A percentile compares a stretch with the other conserved stretches of the same genome.
Evolutionary conservation across 2,888 invertebrate species (phyloP).

Genomic region (Mactromeris polynyma): DNA sequence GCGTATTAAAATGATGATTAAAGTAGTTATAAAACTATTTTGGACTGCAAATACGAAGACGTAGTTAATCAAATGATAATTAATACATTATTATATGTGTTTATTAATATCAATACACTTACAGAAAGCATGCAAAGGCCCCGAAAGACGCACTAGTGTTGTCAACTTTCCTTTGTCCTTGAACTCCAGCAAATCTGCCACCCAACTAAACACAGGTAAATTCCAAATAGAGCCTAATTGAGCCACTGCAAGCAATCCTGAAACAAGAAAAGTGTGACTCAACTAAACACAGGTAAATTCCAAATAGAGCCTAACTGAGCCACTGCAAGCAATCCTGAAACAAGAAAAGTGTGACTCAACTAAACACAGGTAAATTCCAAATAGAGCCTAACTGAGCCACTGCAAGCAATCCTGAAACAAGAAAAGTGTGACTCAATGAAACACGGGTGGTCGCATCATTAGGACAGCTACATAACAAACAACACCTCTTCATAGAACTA

Average conservation of each 20-base stretch:
- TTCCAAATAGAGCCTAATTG: conserved; percentile 83
- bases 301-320: conserved; percentile 82
- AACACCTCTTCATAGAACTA: too few species aligned
- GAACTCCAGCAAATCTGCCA: conserved; percentile 79
- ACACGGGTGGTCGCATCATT: too few species aligned
- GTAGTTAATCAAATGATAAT: too few species aligned
- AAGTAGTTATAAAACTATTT: too few species aligned
- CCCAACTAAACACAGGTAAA: conserved; percentile 83
- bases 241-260: conserved; percentile 81
- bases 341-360: conserved; percentile 79
- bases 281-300: conserved; percentile 83
- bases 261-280: conserved; percentile 75
- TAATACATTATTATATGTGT: too few species aligned
- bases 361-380: conserved; percentile 83
- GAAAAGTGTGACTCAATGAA: conserved; percentile 81
- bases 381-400: conserved; percentile 82
- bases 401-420: conserved; percentile 77
- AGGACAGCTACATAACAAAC: too few species aligned
- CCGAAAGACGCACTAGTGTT: conserved; percentile 79
- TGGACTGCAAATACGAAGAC: too few species aligned
- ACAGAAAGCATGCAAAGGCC: conserved; percentile 77
- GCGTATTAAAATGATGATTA: too few species aligned
- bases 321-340: conserved; percentile 80
- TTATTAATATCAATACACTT: conserved; percentile 32
- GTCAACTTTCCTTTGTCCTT: conserved; percentile 79